Conservation (phyloP, 2,888 invertebrate genomes). For the Dasypolia templi region DNA sequence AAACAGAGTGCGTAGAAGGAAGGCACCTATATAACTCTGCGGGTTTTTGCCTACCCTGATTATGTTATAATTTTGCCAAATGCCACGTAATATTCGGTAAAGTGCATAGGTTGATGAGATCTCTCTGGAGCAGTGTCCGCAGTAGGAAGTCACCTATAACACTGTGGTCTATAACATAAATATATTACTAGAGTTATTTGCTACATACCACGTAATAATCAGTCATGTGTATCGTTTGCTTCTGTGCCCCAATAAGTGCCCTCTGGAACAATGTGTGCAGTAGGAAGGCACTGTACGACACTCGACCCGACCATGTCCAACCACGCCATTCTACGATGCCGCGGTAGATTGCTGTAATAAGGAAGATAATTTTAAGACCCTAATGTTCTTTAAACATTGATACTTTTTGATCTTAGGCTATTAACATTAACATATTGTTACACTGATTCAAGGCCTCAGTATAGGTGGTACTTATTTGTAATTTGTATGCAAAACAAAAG, state of each 20-base stretch:
- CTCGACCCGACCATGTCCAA: conserved; percentile 81
- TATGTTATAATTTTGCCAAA: too few species aligned
- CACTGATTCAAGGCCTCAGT: background rate
- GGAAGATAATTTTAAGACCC: background rate
- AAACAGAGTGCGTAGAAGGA: too few species aligned
- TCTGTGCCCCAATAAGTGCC: conserved; percentile 73
- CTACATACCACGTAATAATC: conserved; percentile 79
- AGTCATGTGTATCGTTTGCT: conserved; percentile 68
- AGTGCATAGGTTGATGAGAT: too few species aligned
- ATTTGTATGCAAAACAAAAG: background rate
- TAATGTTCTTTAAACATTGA: background rate
- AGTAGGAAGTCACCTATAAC: conserved; percentile 76
- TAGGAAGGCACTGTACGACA: conserved; percentile 83
- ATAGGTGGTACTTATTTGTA: background rate
- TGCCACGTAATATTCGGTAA: too few species aligned
- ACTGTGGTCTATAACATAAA: too few species aligned
- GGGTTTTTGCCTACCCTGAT: too few species aligned
- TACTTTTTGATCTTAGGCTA: background rate
- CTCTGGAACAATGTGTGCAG: conserved; percentile 82
- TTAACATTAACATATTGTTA: background rate
- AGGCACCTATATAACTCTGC: too few species aligned
- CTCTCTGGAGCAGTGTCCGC: conserved; percentile 82
- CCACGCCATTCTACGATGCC: conserved; percentile 84
- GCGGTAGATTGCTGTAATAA: conserved; percentile 75
- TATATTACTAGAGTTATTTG: background rate